Percentiles rank a stretch among this genome's conserved stretches.
phyloP scores from a whole-genome alignment of 2,113 vertebrate genomes.

The Pitta sordida region DNA sequence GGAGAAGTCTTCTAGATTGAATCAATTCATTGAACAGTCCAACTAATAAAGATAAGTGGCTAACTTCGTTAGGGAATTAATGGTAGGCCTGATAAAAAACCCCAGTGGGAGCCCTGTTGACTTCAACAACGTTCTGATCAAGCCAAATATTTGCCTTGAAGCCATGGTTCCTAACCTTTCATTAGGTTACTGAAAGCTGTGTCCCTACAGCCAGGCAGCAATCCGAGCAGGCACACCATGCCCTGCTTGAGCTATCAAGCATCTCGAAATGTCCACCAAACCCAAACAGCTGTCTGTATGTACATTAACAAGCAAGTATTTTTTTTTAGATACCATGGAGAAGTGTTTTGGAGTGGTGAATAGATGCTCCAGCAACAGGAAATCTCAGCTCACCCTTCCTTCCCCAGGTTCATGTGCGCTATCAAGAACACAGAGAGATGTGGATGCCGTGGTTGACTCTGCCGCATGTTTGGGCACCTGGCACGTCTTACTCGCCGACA shows the following conservation, averaged over 20 bases:
- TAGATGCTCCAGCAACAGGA: neutral
- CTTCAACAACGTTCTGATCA: neutral
- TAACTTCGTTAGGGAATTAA: constrained; percentile 35
- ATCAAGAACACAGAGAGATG: neutral
- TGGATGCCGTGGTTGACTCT: accelerated
- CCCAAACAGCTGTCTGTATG: neutral
- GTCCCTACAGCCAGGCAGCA: neutral
- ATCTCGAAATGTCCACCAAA: neutral
- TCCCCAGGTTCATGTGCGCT: accelerated
- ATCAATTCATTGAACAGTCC: constrained; percentile 5
- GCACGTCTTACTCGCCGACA: neutral
- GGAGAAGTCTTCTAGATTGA: constrained; percentile 1
- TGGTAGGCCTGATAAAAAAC: neutral
- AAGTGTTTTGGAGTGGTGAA: neutral
- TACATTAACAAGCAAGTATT: neutral
- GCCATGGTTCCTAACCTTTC: neutral
- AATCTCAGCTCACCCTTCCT: neutral
- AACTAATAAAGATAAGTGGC: constrained; percentile 31
- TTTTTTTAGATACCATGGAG: neutral
- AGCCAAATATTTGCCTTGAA: neutral
- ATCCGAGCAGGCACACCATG: neutral
- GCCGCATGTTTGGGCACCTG: neutral
- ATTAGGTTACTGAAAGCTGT: neutral
- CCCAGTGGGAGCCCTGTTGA: neutral
- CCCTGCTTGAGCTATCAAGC: neutral